These are phyloP conservation scores for Pelodytes ibericus DNA, from an alignment of 2,797 vertebrate genomes.

Conservation along the genomic window DNA sequence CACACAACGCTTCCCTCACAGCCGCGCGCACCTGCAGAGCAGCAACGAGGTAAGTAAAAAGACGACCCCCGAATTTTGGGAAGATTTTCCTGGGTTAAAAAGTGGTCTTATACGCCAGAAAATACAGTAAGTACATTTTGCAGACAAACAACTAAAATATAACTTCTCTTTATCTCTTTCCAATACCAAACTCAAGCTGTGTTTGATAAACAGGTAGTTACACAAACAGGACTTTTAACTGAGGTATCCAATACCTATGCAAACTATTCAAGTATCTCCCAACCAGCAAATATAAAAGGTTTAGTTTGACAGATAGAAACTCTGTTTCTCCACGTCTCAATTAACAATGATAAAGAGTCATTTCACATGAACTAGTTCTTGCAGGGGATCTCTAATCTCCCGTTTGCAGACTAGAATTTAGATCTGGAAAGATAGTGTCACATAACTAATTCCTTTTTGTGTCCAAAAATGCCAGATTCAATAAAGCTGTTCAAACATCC, in stretches of 20 bases:
- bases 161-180: background rate
- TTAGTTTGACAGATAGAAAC: conserved; percentile 45
- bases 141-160: background rate
- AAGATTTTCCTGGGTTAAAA: too few relatives aligned
- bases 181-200: background rate
- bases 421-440: conserved; percentile 64
- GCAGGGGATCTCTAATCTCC: conserved; percentile 41
- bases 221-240: background rate
- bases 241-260: conserved; percentile 2
- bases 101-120: too few relatives aligned
- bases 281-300: conserved; percentile 36
- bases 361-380: conserved; percentile 62
- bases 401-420: conserved; percentile 43
- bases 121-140: background rate
- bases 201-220: background rate
- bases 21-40: too few relatives aligned
- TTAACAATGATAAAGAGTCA: conserved; percentile 49
- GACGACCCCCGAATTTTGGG: too few relatives aligned
- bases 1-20: too few relatives aligned
- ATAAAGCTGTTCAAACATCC: conserved; percentile 63
- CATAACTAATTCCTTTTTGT: conserved; percentile 65
- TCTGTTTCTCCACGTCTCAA: conserved; percentile 38
- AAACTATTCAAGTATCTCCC: conserved; percentile 5
- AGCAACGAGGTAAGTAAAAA: too few relatives aligned
- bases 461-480: conserved; percentile 66